These are phyloP conservation scores for Caenorhabditis sp. DNA, from an alignment of 2,888 invertebrate genomes.

Conservation along the genomic window DNA sequence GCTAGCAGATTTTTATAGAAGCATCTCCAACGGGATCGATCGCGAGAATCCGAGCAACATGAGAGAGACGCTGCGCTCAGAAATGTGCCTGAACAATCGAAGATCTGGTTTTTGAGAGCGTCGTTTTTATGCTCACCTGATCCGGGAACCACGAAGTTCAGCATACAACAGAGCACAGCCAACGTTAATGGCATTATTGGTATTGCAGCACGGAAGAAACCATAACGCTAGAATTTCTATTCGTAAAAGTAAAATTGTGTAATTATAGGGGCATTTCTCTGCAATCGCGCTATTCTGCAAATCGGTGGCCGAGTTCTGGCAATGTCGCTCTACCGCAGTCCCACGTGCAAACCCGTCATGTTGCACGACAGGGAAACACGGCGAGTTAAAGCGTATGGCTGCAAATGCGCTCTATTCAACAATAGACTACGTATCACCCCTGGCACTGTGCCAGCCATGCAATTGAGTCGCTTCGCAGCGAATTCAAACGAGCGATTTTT, in stretches of 20 bases:
- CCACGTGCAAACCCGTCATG: no score
- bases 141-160: constrained; percentile 79
- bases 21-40: constrained; percentile 76
- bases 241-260: background rate
- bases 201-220: constrained; percentile 82
- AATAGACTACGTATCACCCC: no score
- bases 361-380: no score
- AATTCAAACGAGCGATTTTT: no score
- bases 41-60: constrained; percentile 59
- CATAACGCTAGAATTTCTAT: constrained; percentile 65
- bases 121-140: constrained; percentile 73
- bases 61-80: constrained; percentile 62
- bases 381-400: no score
- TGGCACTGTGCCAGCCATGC: no score
- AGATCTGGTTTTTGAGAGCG: background rate
- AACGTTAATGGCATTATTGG: constrained; percentile 81
- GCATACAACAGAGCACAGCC: constrained; percentile 79
- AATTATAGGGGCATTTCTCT: no score
- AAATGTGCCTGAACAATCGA: constrained; percentile 65
- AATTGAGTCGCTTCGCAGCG: no score
- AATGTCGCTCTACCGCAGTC: no score
- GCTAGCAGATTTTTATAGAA: constrained; percentile 80
- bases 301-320: no score
- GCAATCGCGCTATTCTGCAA: no score
- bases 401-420: no score